phyloP scores from a whole-genome alignment of 2,113 vertebrate genomes.

The Oncorhynchus kisutch region DNA sequence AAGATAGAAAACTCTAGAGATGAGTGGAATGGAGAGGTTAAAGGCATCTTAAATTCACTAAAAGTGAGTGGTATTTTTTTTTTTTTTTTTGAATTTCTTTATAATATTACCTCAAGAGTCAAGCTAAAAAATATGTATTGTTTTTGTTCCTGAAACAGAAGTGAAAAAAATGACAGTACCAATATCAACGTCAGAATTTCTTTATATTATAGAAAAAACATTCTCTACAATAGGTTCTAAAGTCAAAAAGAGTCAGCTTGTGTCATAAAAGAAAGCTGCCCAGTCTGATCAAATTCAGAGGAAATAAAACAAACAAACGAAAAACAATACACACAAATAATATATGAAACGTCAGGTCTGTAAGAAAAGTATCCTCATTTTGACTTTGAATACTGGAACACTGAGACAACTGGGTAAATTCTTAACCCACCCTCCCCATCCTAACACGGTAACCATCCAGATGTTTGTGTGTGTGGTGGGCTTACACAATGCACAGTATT shows the following conservation, averaged over 20 bases:
- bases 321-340: slow-evolving; percentile 66
- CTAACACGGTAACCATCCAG: slow-evolving; percentile 48
- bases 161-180: slow-evolving; percentile 99
- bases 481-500: slow-evolving; percentile 55
- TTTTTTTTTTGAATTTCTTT: slow-evolving; percentile 87
- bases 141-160: slow-evolving; percentile 89
- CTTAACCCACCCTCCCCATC: slow-evolving; percentile 25
- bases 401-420: slow-evolving; percentile 49
- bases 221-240: slow-evolving; percentile 98
- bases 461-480: slow-evolving; percentile 45
- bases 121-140: slow-evolving; percentile 98
- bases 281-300: slow-evolving; percentile 87
- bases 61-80: slow-evolving; percentile 87
- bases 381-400: slow-evolving; percentile 77
- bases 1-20: slow-evolving; percentile 99
- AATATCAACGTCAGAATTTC: slow-evolving; percentile 98
- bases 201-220: slow-evolving; percentile 99
- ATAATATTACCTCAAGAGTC: slow-evolving; percentile 99
- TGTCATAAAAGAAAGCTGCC: slow-evolving; percentile 99
- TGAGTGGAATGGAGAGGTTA: slow-evolving; percentile 99
- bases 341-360: slow-evolving; percentile 75
- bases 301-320: slow-evolving; percentile 64
- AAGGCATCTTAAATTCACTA: slow-evolving; percentile 99
- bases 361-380: slow-evolving; percentile 80
- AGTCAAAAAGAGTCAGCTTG: slow-evolving; percentile 97